Percentiles rank a stretch among this genome's conserved stretches.
phyloP scores from a whole-genome alignment of 1,140 invertebrate genomes.

The Phthorimaea operculella region DNA sequence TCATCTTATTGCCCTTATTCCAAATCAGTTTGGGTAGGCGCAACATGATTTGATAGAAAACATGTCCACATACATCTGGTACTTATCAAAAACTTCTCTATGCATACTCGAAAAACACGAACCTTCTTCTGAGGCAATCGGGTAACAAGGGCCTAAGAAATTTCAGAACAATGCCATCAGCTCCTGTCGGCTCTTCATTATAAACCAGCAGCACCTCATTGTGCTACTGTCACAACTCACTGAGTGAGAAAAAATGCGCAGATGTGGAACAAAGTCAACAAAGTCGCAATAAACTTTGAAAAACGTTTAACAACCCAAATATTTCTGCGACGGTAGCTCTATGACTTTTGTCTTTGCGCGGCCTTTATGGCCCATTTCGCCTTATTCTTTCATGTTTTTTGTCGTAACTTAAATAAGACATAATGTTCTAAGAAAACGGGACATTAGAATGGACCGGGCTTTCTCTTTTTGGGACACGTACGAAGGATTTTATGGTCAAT shows the following conservation, averaged over 20 bases:
- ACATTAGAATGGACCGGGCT: constrained; percentile 53
- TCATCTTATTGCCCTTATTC: too few relatives aligned
- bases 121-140: too few relatives aligned
- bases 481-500: constrained; percentile 59
- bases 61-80: too few relatives aligned
- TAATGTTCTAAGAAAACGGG: constrained; percentile 61
- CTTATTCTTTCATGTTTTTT: constrained; percentile 54
- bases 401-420: constrained; percentile 59
- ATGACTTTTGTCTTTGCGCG: constrained; percentile 52
- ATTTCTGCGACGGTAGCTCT: constrained; percentile 47
- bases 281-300: constrained; percentile 45
- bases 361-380: constrained; percentile 53
- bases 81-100: too few relatives aligned
- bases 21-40: too few relatives aligned
- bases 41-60: too few relatives aligned
- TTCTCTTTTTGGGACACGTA: constrained; percentile 59
- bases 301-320: constrained; percentile 48
- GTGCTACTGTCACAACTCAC: constrained; percentile 46
- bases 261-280: constrained; percentile 47
- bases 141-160: neutral
- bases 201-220: constrained; percentile 51
- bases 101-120: neutral
- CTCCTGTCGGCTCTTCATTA: constrained; percentile 38
- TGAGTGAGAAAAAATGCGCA: constrained; percentile 42
- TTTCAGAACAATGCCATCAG: constrained; percentile 14